Evolutionary conservation across 2,113 vertebrate genomes (phyloP), one percentile per base, ranked within the genome.

Genomic region (Oplegnathus fasciatus): DNA sequence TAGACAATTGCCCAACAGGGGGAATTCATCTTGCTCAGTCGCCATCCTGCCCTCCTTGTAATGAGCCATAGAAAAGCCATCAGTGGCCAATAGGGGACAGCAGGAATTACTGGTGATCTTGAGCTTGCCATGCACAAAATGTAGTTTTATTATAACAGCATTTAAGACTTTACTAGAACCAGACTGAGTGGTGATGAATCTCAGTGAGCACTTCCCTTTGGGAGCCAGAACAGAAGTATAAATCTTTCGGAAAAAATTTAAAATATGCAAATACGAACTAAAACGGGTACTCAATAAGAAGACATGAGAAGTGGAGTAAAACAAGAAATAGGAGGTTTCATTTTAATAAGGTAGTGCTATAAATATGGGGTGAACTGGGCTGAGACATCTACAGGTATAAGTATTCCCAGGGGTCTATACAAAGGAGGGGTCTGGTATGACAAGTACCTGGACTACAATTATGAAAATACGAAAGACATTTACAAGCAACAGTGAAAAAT

Each of bases 1-100:
- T 67, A 83, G 82, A 92, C 86, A 85, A 88, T 86, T 86, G 85
- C 75, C 85, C 88, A 84, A 85, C 78, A 77, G 83, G 85, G 80
- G 71, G 46, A 68, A 87, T 88, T 85, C 57, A 88, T 91, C 86
- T 77, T 52, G 48, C 70, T 88, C 82, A 48, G 75, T 74, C 46
- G 18, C 88, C 68, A 69, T 68, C 65, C 57, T 83, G 77, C 79
- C 82, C 86, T 83, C 64, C 54, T 87, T 55, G 78, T 91, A 92
- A 94, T 86, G 88, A 92, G 87, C 78, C 86, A 84, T 80, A 83
- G 88, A 89, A 85, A 85, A 86, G 78, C 75, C 88, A 92, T 92
- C 80, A 84, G 80, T 82, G 81, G 80, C 73, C 86, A 82, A 80
- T 58, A 71, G 88, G 88, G 89, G 83, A 75, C 14, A 72, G 79